Base-by-base conservation (phyloP, 2,113 vertebrate genomes). In the Salvelinus namaycush region DNA sequence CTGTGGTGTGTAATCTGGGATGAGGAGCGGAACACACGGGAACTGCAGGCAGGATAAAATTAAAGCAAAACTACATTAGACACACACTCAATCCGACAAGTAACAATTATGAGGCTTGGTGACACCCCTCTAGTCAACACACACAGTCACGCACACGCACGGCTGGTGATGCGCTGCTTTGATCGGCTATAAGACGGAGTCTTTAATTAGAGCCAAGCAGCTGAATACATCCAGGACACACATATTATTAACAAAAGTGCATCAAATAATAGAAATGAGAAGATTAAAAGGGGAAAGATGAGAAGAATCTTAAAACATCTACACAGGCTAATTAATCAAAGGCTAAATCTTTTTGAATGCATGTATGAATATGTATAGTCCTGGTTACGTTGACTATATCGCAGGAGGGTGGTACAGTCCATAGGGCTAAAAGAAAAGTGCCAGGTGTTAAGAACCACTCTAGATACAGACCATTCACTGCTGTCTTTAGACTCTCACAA, bases 61-160 rank as follows among this genome's bases (percentile, higher is more conserved):
- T 31, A 51, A 29, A 4, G 16, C 2, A 26, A 54, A n/a, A 18
- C 29, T 62, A 68, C 27, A n/a, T 22, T 18, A 60, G 18, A 72
- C 18, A 5, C 13, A 70, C 68, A 29, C 70, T 11, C 51, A 31
- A 72, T 72, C 70, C 60, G 70, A 72, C 70, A 59, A 13, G 49
- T 22, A 3, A 34, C 9, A 60, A 72, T 59, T 18, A 72, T 11
- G 51, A n/a, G 20, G 20, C 54, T 5, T 14, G 71, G 18, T 60
- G 18, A 60, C 12, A 72, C 27, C 16, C 49, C 7, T 12, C 31
- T 39, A 18, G 18, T 39, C 20, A 22, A 70, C n/a, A 6, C 51
- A 72, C 24, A 22, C 69, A 70, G n/a, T 51, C 22, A 7, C 7
- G 26, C 26, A 29, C 51, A 72, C 70, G 22, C 51, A 54, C 16